phyloP scores from a whole-genome alignment of 2,113 vertebrate species.

The Gopherus flavomarginatus region DNA sequence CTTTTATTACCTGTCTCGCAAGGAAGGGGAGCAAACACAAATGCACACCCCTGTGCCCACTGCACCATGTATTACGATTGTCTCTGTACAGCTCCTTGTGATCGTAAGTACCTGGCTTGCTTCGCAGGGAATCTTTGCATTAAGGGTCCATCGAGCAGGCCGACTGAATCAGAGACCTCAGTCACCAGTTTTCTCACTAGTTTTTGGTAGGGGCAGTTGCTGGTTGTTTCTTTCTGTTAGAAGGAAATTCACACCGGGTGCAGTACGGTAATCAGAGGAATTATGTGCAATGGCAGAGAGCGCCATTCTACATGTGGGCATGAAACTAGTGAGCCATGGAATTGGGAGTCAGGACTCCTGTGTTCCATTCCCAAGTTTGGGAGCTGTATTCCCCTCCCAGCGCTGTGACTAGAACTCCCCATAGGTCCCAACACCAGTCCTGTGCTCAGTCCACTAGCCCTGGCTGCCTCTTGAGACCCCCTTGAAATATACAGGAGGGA shows the following conservation, averaged over 20 bases:
- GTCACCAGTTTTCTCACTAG: background rate
- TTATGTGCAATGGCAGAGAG: background rate
- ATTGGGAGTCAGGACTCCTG: background rate
- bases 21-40: background rate
- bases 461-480: background rate
- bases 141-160: background rate
- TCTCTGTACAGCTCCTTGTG: slow-evolving; percentile 49
- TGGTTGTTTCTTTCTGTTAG: background rate
- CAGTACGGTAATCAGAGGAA: background rate
- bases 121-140: background rate
- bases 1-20: background rate
- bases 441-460: background rate
- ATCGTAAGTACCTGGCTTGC: slow-evolving; percentile 53
- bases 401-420: background rate
- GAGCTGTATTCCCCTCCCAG: background rate
- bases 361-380: background rate
- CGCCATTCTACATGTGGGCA: background rate
- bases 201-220: background rate
- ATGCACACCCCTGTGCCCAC: background rate
- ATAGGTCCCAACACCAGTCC: background rate
- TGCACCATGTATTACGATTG: slow-evolving; percentile 58
- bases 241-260: background rate
- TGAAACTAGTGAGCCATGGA: background rate
- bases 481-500: background rate
- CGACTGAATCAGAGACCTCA: background rate